These are phyloP conservation scores for Drosophila demipolita DNA, from an alignment of 2,888 invertebrate species.

Conservation along the genomic window DNA sequence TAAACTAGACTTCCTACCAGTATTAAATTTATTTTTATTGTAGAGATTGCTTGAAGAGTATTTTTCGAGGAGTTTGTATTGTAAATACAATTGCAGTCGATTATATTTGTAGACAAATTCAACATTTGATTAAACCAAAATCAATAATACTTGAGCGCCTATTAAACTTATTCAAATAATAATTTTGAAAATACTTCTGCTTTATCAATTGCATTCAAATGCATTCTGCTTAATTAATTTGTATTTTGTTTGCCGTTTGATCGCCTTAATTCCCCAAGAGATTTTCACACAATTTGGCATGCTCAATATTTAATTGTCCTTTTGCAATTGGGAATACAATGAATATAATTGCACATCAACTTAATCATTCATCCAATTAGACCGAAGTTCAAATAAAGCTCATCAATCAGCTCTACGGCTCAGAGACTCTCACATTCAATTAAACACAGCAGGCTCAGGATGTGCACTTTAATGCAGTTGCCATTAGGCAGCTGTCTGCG, in stretches of 20 bases:
- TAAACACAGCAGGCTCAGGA: conserved; percentile 52
- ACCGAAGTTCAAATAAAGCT: conserved; percentile 37
- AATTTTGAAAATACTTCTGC: not conserved
- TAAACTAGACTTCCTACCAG: too few species aligned
- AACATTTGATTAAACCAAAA: not conserved
- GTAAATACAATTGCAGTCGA: not conserved
- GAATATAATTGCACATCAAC: conserved; percentile 56
- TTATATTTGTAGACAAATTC: not conserved
- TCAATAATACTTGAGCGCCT: not conserved
- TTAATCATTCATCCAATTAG: conserved; percentile 67
- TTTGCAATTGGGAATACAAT: not conserved
- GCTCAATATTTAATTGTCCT: conserved; percentile 6
- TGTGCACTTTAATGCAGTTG: conserved; percentile 52
- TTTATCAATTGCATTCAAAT: not conserved
- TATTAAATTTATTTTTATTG: not conserved
- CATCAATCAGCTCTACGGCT: not conserved
- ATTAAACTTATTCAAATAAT: not conserved
- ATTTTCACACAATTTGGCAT: conserved; percentile 11
- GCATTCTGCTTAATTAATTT: not conserved
- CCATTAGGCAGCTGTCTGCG: conserved; percentile 20
- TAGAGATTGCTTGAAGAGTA: not conserved
- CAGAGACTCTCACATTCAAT: conserved; percentile 55
- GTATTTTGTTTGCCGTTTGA: not conserved
- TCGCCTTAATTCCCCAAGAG: not conserved
- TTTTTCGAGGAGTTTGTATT: not conserved